phyloP scores from a whole-genome alignment of 2,888 invertebrate genomes.

The Drosophila kambysellisi region DNA sequence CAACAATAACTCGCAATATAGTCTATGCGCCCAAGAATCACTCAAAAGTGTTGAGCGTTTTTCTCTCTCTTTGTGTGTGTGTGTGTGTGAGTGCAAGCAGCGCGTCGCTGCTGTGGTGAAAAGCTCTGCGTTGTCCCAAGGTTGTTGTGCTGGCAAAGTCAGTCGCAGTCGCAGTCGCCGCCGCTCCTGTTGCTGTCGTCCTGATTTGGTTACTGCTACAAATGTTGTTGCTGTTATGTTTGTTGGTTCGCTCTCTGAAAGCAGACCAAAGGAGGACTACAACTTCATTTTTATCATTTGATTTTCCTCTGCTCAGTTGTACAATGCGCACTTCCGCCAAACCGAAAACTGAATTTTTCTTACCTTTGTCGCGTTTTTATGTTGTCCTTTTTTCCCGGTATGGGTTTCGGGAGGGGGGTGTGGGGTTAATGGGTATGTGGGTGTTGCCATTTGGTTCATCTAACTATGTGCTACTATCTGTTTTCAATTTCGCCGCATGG shows the following conservation, averaged over 20 bases:
- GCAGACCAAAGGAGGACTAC: conserved; percentile 47
- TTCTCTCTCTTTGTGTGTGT: background rate
- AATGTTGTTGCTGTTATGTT: conserved; percentile 11
- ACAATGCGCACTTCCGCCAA: conserved; percentile 75
- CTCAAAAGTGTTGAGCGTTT: conserved; percentile 9
- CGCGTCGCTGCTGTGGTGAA: conserved; percentile 7
- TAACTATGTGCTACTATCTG: conserved; percentile 75
- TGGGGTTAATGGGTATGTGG: background rate
- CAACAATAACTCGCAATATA: background rate
- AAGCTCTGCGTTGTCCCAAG: conserved; percentile 60
- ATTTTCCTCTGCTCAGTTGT: conserved; percentile 72
- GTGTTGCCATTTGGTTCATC: conserved; percentile 53
- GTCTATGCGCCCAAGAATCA: background rate
- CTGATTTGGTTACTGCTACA: conserved; percentile 32
- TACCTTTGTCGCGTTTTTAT: conserved; percentile 47
- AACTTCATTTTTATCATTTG: conserved; percentile 79
- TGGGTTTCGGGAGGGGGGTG: background rate
- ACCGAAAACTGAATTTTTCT: conserved; percentile 53
- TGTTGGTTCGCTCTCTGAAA: conserved; percentile 24
- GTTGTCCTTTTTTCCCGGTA: conserved; percentile 31
- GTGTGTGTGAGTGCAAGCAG: background rate
- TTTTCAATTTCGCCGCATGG: conserved; percentile 78
- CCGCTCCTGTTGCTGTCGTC: conserved; percentile 25
- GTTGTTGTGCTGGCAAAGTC: conserved; percentile 12
- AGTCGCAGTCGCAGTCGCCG: conserved; percentile 5